Evolutionary conservation across 2,888 invertebrate genomes (phyloP).

Genomic region (Phalera bucephala): DNA sequence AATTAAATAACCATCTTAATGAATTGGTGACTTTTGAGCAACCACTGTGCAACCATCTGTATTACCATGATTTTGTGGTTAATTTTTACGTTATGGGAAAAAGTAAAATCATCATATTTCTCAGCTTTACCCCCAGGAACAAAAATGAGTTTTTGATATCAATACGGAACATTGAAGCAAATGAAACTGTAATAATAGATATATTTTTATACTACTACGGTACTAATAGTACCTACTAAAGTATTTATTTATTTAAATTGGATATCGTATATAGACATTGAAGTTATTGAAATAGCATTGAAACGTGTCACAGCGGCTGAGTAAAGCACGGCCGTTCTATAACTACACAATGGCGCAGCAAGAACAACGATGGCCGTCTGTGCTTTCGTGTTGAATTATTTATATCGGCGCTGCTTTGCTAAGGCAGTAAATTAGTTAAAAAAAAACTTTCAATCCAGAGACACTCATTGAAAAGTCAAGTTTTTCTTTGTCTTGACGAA

Average conservation of each 20-base stretch:
- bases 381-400: slow-evolving; percentile 71
- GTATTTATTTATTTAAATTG: slow-evolving; percentile 1
- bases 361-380: slow-evolving; percentile 60
- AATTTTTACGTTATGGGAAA: slow-evolving; percentile 20
- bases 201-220: too few relatives aligned
- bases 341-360: slow-evolving; percentile 60
- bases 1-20: slow-evolving; percentile 64
- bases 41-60: slow-evolving; percentile 32
- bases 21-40: slow-evolving; percentile 54
- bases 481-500: slow-evolving; percentile 52
- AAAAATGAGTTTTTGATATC: too few relatives aligned
- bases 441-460: slow-evolving; percentile 51
- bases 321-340: slow-evolving; percentile 42
- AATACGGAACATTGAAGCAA: too few relatives aligned
- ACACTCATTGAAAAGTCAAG: slow-evolving; percentile 51
- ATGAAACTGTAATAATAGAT: too few relatives aligned
- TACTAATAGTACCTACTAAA: too few relatives aligned
- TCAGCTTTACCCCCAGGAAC: slow-evolving; percentile 10
- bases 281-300: slow-evolving; percentile 30
- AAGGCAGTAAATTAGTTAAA: slow-evolving; percentile 66
- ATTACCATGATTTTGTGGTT: slow-evolving; percentile 16
- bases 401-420: slow-evolving; percentile 66
- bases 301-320: slow-evolving; percentile 31
- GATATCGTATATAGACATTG: slow-evolving; percentile 8
- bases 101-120: slow-evolving; percentile 13